Base-by-base conservation (phyloP, 2,113 vertebrate genomes). In the Synchiropus splendidus region DNA sequence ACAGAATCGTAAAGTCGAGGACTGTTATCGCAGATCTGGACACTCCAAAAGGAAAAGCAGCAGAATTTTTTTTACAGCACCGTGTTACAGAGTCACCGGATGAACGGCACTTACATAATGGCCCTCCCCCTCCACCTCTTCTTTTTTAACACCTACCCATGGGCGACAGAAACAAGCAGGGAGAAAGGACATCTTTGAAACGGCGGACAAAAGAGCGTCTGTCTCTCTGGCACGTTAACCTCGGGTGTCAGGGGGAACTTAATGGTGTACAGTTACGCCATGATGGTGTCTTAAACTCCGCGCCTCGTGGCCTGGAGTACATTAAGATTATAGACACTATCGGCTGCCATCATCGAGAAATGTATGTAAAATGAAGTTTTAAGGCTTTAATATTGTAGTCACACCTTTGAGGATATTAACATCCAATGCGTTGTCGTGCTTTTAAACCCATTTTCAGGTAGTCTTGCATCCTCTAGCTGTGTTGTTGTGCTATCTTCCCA, bases 191-290 rank as follows among this genome's bases (percentile, higher is more conserved):
- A 42, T 51, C 54, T 50, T 59, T 67, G 21, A 63, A 50, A 45
- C 32, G 6, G 32, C 35, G 17, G 40, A 76, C 62, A 77, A 72
- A 64, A 67, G 60, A 43, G 48, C 17, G 36, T 61, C 56, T 75
- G 57, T 71, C 37, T 41, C 18, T 52, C 31, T 41, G 42, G 46
- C 39, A 58, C 54, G 32, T 63, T 67, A 51, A 61, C 48, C 45
- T 51, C 12, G 46, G 47, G 52, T 54, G 33, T 48, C 15, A 44
- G 57, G 47, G 41, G 40, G 17, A 36, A 18, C 30, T 45, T 42
- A 41, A 41, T n/a, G n/a, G 39, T 16, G 33, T 48, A 37, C 34
- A 27, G 21, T 27, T n/a, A n/a, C n/a, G n/a, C n/a, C 21, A 8
- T 27, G 8, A 27, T 4, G 8, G 21, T 27, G 21, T 27, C 8